These are phyloP conservation scores for Aspiorhynchus laticeps DNA, from an alignment of 2,113 vertebrate genomes.

Conservation along the genomic window DNA sequence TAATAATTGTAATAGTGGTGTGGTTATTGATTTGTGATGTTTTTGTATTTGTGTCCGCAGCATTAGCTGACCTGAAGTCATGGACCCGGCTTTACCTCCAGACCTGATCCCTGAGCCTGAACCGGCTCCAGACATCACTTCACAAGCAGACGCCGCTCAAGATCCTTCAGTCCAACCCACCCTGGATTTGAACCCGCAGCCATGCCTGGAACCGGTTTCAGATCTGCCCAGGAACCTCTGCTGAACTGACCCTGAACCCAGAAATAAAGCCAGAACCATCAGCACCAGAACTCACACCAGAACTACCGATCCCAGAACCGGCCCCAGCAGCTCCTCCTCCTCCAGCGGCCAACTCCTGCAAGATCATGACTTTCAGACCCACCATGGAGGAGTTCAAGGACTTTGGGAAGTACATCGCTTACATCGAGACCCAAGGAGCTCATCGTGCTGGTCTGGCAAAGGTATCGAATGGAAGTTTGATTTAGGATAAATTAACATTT, in stretches of 20 bases:
- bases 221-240: neutral
- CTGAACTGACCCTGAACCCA: neutral
- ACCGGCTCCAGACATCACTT: neutral
- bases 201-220: neutral
- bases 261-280: neutral
- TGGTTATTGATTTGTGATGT: neutral
- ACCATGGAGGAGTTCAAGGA: slow-evolving; percentile 93
- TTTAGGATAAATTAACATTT: too few relatives aligned
- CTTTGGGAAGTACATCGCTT: slow-evolving; percentile 88
- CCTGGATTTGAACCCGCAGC: neutral
- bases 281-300: neutral
- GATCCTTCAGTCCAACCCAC: neutral
- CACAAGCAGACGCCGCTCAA: neutral
- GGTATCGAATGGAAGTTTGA: slow-evolving; percentile 67
- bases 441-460: slow-evolving; percentile 95
- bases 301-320: slow-evolving; percentile 25
- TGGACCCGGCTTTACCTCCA: slow-evolving; percentile 58
- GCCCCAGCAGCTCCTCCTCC: slow-evolving; percentile 27
- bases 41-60: slow-evolving; percentile 52
- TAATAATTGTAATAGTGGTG: neutral
- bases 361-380: slow-evolving; percentile 97
- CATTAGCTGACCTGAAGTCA: slow-evolving; percentile 64
- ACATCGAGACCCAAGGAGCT: slow-evolving; percentile 93
- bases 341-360: slow-evolving; percentile 86
- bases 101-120: slow-evolving; percentile 40